phyloP scores from a whole-genome alignment of 2,797 vertebrate genomes.

The Urocyon cinereoargenteus region DNA sequence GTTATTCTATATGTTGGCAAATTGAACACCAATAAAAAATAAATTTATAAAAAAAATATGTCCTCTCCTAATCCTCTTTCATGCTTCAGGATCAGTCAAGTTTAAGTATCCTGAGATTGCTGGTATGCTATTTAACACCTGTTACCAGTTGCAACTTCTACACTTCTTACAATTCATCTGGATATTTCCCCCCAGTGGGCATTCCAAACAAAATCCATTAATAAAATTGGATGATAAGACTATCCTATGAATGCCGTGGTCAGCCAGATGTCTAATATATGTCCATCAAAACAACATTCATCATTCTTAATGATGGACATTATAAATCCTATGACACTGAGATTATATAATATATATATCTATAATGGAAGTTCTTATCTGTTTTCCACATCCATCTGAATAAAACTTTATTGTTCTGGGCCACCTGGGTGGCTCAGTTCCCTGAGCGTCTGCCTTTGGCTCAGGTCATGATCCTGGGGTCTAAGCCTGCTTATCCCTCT shows the following conservation, averaged over 20 bases:
- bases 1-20: too few relatives aligned
- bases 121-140: not conserved
- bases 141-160: not conserved
- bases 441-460: too few relatives aligned
- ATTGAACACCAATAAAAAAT: too few relatives aligned
- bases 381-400: not conserved
- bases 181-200: not conserved
- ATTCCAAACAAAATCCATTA: constrained; percentile 44
- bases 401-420: not conserved
- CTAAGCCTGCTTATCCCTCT: too few relatives aligned
- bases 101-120: not conserved
- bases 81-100: not conserved
- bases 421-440: too few relatives aligned
- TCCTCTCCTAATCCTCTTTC: not conserved
- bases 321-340: not conserved
- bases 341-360: constrained; percentile 28
- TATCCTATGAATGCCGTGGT: not conserved
- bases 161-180: not conserved
- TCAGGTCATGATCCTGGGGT: too few relatives aligned
- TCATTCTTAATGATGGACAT: not conserved
- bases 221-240: not conserved
- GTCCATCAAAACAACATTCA: not conserved
- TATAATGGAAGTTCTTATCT: not conserved
- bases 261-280: not conserved
- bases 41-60: not conserved